A percentile compares a stretch with the other conserved stretches of the same genome.
Evolutionary conservation across 2,888 invertebrate species (phyloP).

Genomic region (Clitarchus hookeri): DNA sequence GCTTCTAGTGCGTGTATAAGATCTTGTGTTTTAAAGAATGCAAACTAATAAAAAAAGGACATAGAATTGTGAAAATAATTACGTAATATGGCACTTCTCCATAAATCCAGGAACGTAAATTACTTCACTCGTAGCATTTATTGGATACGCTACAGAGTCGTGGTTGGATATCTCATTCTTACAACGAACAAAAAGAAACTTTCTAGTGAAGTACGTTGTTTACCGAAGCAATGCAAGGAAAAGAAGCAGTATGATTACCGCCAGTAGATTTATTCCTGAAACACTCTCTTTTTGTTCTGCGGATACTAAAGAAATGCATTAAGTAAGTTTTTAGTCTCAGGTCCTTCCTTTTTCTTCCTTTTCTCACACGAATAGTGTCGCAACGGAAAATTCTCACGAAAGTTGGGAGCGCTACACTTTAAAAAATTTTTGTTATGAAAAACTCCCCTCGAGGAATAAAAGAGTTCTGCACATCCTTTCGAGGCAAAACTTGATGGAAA

Average conservation of each 20-base stretch:
- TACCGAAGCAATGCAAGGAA: neutral
- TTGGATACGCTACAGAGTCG: too few relatives aligned
- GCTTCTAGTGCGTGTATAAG: too few relatives aligned
- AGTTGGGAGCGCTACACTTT: neutral
- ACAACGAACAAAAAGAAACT: too few relatives aligned
- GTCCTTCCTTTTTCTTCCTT: neutral
- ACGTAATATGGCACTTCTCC: too few relatives aligned
- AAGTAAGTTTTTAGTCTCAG: neutral
- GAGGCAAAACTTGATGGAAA: neutral
- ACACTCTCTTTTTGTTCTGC: neutral
- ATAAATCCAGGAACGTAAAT: too few relatives aligned
- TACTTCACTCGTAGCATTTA: too few relatives aligned
- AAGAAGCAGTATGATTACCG: neutral
- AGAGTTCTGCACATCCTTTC: neutral
- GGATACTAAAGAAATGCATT: slow-evolving; percentile 9
- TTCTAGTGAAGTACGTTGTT: too few relatives aligned
- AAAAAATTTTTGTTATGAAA: neutral
- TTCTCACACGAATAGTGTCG: neutral
- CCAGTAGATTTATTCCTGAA: neutral
- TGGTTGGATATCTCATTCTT: too few relatives aligned
- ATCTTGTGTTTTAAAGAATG: too few relatives aligned
- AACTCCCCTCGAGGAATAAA: slow-evolving; percentile 9
- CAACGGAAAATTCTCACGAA: neutral
- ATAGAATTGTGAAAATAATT: too few relatives aligned
- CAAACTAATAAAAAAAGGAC: too few relatives aligned